Evolutionary conservation across 2,888 invertebrate genomes (phyloP).

Genomic region (Hypselothyrea guttata): DNA sequence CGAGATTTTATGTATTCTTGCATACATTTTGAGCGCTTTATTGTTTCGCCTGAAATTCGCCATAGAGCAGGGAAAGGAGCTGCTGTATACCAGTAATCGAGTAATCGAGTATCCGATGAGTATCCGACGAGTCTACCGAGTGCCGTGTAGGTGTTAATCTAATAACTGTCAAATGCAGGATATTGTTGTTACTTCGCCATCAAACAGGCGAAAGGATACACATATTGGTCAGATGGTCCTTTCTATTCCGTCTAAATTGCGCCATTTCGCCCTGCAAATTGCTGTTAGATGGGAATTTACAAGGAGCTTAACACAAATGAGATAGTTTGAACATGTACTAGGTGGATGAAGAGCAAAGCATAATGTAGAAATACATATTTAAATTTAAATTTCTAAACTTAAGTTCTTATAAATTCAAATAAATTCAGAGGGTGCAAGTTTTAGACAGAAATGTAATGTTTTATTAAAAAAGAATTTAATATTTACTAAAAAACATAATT

Average conservation of each 20-base stretch:
- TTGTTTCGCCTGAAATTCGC: conserved; percentile 68
- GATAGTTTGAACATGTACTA: no score
- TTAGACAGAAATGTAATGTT: no score
- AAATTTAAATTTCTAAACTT: no score
- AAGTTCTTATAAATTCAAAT: no score
- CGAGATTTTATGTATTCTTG: conserved; percentile 68
- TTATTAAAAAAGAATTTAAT: no score
- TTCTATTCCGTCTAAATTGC: conserved; percentile 44
- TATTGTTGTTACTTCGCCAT: conserved; percentile 40
- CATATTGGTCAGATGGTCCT: conserved; percentile 25
- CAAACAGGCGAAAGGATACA: conserved; percentile 16
- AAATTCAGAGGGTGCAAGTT: no score
- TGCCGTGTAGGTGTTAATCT: conserved; percentile 68
- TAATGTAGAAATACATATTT: no score
- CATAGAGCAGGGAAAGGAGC: conserved; percentile 12
- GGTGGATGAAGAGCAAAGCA: neutral
- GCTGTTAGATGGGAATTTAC: conserved; percentile 22
- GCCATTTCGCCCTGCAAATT: conserved; percentile 30
- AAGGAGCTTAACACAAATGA: neutral
- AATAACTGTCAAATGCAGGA: conserved; percentile 75
- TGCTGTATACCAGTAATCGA: conserved; percentile 25
- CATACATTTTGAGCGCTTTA: conserved; percentile 74
- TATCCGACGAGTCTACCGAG: conserved; percentile 12
- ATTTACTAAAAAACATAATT: no score
- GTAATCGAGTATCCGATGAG: conserved; percentile 50